Evolutionary conservation across 2,888 invertebrate genomes (phyloP).

Genomic region (Notocelia uddmanniana): DNA sequence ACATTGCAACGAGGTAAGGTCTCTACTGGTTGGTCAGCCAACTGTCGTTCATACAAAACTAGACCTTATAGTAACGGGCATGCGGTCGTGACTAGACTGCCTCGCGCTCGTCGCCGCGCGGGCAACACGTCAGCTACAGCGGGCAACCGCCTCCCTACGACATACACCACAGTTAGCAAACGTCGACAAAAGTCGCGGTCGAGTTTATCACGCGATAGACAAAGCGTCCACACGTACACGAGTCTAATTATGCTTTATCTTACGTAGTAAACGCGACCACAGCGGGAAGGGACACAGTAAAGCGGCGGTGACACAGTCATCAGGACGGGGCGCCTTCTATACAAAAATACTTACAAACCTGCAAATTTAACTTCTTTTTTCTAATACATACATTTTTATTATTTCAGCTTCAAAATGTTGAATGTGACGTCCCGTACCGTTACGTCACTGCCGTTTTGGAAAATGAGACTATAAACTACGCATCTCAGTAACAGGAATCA

Average conservation of each 20-base stretch:
- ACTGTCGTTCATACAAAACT: conserved; percentile 2
- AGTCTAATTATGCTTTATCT: not conserved
- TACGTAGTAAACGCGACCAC: not conserved
- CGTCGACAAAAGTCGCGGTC: conserved; percentile 50
- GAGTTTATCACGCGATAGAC: not conserved
- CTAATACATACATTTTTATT: too few species aligned
- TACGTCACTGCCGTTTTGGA: not conserved
- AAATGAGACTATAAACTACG: not conserved
- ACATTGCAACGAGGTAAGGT: not conserved
- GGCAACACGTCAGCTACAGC: conserved; percentile 83
- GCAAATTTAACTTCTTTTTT: too few species aligned
- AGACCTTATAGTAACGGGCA: conserved; percentile 36
- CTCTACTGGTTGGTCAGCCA: not conserved
- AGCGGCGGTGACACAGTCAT: not conserved
- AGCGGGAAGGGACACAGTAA: not conserved
- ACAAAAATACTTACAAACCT: not conserved
- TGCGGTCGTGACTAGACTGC: conserved; percentile 29
- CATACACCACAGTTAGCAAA: conserved; percentile 48
- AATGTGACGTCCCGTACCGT: not conserved
- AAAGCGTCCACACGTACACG: not conserved
- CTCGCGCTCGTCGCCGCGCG: conserved; percentile 56
- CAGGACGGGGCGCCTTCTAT: conserved; percentile 4
- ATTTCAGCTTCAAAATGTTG: not conserved
- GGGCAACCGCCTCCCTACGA: conserved; percentile 81
- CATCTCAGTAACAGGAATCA: not conserved